Conservation (phyloP, 2,797 vertebrate species). For the Decapterus maruadsi region DNA sequence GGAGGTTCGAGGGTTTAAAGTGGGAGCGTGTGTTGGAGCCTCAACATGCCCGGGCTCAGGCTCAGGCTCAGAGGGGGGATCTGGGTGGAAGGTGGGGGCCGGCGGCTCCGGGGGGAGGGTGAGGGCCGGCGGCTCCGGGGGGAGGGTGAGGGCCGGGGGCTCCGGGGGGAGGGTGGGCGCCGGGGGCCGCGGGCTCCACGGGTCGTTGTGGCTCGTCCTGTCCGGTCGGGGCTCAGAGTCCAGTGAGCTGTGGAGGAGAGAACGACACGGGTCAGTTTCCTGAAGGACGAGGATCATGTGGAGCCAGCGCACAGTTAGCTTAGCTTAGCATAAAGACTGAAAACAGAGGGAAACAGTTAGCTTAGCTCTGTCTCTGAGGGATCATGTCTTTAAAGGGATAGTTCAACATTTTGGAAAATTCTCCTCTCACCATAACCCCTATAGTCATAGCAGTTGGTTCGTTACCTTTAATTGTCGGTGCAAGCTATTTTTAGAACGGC, state of each 20-base stretch:
- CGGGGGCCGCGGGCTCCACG: neutral
- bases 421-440: too few relatives aligned
- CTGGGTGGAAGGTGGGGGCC: neutral
- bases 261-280: neutral
- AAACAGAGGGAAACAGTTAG: too few relatives aligned
- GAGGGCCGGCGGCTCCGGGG: neutral
- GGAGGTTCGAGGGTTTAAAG: neutral
- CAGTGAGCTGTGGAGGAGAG: constrained; percentile 29
- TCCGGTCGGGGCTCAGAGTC: neutral
- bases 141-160: neutral
- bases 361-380: too few relatives aligned
- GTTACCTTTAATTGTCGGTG: too few relatives aligned
- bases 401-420: too few relatives aligned
- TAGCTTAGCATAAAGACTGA: neutral
- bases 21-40: neutral
- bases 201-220: neutral
- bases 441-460: too few relatives aligned
- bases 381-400: too few relatives aligned
- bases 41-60: too few relatives aligned
- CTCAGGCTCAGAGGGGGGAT: neutral
- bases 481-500: too few relatives aligned
- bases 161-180: neutral
- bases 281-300: neutral
- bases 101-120: neutral
- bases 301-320: neutral